Conservation (phyloP, 2,113 vertebrate species). For the Tragelaphus scriptus region DNA sequence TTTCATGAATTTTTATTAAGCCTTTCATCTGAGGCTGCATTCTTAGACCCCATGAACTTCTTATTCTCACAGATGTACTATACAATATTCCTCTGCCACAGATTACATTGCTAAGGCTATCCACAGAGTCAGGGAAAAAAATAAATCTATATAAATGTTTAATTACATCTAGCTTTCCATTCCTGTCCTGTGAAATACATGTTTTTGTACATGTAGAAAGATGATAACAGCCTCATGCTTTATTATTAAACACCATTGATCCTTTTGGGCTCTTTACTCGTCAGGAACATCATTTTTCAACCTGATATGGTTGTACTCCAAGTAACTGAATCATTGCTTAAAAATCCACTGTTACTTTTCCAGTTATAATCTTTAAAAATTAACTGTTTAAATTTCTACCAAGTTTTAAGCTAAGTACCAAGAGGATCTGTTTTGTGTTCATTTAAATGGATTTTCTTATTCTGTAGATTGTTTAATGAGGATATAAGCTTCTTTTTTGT, state of each 20-base stretch:
- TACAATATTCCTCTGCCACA: not conserved
- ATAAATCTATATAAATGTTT: not conserved
- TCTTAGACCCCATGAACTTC: not conserved
- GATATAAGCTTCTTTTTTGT: not conserved
- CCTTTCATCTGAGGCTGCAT: not conserved
- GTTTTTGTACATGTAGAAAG: constrained; percentile 17
- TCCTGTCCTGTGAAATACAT: not conserved
- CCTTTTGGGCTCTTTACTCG: not conserved
- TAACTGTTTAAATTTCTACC: constrained; percentile 3
- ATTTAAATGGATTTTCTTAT: constrained; percentile 19
- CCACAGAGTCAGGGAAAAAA: not conserved
- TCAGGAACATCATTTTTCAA: not conserved
- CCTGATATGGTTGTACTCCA: not conserved
- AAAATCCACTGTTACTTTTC: not conserved
- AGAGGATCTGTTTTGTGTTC: not conserved
- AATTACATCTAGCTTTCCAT: not conserved
- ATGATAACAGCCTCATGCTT: not conserved
- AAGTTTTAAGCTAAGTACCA: not conserved
- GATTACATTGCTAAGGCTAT: not conserved
- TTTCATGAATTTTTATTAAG: not conserved
- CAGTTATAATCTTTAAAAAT: not conserved
- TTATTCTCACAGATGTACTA: not conserved
- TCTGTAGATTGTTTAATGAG: not conserved
- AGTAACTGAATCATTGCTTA: not conserved
- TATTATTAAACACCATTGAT: constrained; percentile 10